Base-by-base conservation (phyloP, 2,797 vertebrate species). In the Bradypodion ventrale region DNA sequence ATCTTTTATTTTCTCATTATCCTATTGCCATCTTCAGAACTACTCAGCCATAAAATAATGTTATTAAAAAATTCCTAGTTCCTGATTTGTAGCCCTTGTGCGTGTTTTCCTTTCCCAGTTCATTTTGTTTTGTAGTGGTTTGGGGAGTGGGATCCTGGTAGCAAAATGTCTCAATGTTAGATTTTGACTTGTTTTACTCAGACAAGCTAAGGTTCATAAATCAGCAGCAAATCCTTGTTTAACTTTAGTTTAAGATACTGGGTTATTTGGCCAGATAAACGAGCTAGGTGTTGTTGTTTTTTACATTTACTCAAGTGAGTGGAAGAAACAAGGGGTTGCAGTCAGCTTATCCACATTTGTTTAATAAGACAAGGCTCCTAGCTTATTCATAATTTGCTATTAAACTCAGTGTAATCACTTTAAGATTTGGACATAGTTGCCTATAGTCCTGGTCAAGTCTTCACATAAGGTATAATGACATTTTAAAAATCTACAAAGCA, bases 1-100 rank as follows among this genome's bases (percentile, higher is more conserved):
- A 56, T 78, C 60, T 76, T 52, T 82, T 76, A 86, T 86, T 86
- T 82, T 44, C 60, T 86, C 29, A 63, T 49, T 72, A 76, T 44
- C 56, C 56, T 70, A 40, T 69, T 77, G 73, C 44, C 23, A 62
- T 60, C 56, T 70, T 77, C 44, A 44, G 75, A 73, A 44, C 37
- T 65, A 1, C n/a, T 77, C 56, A 66, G 5, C 72, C 44, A 59
- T 56, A 69, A 60, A 81, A 65, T 56, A 29, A n/a, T 32, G 16
- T 42, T 46, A 78, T 65, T 65, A 21, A 65, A 27, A 78, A 77
- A 82, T 42, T 82, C 29, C 21, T 65, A 12, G 46, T 73, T 78
- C 29, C 19, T 44, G 42, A 46, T 68, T 75, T 10, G 12, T 59
- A 52, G 19, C 49, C 23, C 15, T 63, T 3, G 37, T 32, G 29